phyloP scores from a whole-genome alignment of 2,797 vertebrate genomes.

The Columba guinea region DNA sequence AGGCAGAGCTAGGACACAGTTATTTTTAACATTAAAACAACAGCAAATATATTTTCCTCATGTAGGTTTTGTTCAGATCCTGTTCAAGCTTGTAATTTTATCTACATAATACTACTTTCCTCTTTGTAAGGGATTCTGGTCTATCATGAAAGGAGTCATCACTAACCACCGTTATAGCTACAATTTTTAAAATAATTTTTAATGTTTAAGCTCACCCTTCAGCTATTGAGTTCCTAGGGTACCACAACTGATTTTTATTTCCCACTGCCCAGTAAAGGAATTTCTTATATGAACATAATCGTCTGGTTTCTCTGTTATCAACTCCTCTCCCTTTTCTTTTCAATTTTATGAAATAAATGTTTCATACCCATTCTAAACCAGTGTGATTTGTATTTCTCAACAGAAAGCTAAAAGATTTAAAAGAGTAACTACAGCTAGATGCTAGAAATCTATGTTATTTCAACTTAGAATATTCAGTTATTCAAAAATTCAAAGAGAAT shows the following conservation, averaged over 20 bases:
- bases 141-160: background rate
- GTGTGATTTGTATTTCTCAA: background rate
- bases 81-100: conserved; percentile 51
- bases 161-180: background rate
- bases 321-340: background rate
- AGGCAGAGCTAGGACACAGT: conserved; percentile 1
- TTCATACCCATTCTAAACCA: background rate
- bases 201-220: background rate
- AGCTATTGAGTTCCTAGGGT: background rate
- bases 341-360: background rate
- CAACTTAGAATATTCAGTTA: background rate
- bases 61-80: conserved; percentile 9
- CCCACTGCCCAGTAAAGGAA: background rate
- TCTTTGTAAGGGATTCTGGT: conserved; percentile 13
- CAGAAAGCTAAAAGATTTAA: background rate
- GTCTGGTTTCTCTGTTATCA: background rate
- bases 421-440: background rate
- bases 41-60: conserved; percentile 7
- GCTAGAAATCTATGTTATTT: background rate
- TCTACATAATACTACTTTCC: background rate
- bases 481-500: background rate
- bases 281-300: background rate
- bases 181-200: background rate
- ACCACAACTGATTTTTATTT: background rate
- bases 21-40: conserved; percentile 37